Evolutionary conservation across 2,113 vertebrate species (phyloP).

Genomic region (Hiodon tergisus): DNA sequence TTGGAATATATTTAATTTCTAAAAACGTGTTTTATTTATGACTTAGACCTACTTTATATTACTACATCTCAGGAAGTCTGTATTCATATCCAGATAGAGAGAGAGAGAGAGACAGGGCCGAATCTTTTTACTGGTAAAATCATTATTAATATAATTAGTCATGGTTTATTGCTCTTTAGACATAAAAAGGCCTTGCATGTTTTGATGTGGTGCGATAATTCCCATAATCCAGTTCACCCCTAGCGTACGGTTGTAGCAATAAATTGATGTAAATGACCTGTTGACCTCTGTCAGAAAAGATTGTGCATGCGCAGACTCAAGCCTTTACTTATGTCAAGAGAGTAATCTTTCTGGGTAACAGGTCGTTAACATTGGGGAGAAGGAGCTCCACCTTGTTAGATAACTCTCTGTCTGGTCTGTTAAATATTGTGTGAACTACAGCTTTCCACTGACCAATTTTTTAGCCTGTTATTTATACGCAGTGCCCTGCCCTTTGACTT

Average conservation of each 20-base stretch:
- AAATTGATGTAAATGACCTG: not conserved
- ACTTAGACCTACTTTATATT: constrained; percentile 18
- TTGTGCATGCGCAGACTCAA: not conserved
- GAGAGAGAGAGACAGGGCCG: not conserved
- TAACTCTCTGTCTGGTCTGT: not conserved
- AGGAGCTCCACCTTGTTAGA: not conserved
- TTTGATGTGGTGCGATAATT: not conserved
- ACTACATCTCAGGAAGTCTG: constrained; percentile 44
- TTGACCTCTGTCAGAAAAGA: not conserved
- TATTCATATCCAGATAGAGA: constrained; percentile 30
- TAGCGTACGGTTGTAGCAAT: not conserved
- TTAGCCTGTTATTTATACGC: constrained; percentile 10
- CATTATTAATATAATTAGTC: not conserved
- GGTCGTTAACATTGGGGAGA: too few species aligned
- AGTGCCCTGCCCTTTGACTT: not conserved
- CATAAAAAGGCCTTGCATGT: not conserved
- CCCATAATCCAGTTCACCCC: not conserved
- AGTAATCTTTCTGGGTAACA: too few species aligned
- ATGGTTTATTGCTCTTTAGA: not conserved
- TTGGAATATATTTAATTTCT: constrained; percentile 13
- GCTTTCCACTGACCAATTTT: not conserved
- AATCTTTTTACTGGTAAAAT: not conserved
- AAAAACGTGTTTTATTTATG: constrained; percentile 16
- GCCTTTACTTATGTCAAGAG: too few species aligned
- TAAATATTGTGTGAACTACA: not conserved